Base-by-base conservation (phyloP, 1,140 invertebrate species). In the Neodiprion lecontei region DNA sequence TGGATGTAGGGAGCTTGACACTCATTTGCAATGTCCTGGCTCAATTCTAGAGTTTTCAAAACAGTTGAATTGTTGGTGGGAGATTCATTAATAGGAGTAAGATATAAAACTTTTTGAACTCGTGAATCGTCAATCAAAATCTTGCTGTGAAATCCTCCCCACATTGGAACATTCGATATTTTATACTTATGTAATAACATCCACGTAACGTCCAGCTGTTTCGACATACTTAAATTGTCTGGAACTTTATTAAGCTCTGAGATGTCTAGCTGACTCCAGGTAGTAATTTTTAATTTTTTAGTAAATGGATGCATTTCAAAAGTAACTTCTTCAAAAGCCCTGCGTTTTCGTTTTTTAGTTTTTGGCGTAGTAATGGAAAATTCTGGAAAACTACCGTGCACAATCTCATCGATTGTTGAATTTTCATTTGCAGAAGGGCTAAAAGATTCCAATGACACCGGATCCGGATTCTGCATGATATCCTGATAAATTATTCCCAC, bases 41-140 rank as follows among this genome's bases (percentile, higher is more conserved):
- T 17, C 17, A 17, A 17, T 17, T 17, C 17, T 17, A 17, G 17
- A 17, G 17, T 17, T 17, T 17, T 17, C 17, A 17, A 17, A 73
- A 79, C 82, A 79, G 83, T 79, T 69, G 76, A 49, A 67, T 21
- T 75, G 71, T 75, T 77, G 70, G 83, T 85, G 67, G 82, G 80
- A 28, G 80, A 82, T 49, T 50, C 2, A 78, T 84, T 83, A 65
- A 84, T 83, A 12, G 76, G 73, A 61, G 81, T 75, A 23, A 84
- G 69, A 75, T 84, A 83, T 23, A 61, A 79, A 74, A 82, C 72
- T 74, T 66, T 66, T 77, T 81, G 82, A 72, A 70, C 61, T 68
- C 68, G 67, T 69, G 49, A 71, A 49, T 80, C 72, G 72, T 83
- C 75, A 28, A 53, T 74, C 9, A 49, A 71, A 14, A 78, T 78